phyloP scores from a whole-genome alignment of 2,113 vertebrate species.

The Marcusenius ussheri region DNA sequence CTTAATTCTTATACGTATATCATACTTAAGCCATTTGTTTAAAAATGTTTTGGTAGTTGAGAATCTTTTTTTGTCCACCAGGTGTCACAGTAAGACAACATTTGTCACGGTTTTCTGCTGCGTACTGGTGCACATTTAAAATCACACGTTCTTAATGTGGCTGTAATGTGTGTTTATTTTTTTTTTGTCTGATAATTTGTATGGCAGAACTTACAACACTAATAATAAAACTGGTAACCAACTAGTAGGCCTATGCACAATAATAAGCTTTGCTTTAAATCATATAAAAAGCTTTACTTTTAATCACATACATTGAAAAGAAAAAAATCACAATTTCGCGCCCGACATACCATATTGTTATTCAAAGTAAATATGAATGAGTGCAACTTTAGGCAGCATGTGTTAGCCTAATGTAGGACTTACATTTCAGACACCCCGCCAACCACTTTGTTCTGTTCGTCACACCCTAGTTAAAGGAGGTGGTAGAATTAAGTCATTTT shows the following conservation, averaged over 20 bases:
- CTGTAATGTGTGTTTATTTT: neutral
- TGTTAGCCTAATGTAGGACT: neutral
- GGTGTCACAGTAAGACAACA: neutral
- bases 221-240: neutral
- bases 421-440: neutral
- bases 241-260: neutral
- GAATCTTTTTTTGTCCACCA: neutral
- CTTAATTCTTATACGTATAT: neutral
- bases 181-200: neutral
- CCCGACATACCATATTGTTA: neutral
- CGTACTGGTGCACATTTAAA: neutral
- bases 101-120: neutral
- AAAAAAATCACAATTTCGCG: neutral
- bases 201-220: neutral
- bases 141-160: neutral
- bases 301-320: neutral
- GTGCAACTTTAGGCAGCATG: neutral
- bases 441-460: neutral
- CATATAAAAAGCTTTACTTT: neutral
- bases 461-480: neutral
- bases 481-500: neutral
- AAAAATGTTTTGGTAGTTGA: neutral
- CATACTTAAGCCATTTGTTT: neutral
- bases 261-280: neutral
- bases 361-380: neutral